phyloP scores from a whole-genome alignment of 2,113 vertebrate species.

The Puffinus mauretanicus region DNA sequence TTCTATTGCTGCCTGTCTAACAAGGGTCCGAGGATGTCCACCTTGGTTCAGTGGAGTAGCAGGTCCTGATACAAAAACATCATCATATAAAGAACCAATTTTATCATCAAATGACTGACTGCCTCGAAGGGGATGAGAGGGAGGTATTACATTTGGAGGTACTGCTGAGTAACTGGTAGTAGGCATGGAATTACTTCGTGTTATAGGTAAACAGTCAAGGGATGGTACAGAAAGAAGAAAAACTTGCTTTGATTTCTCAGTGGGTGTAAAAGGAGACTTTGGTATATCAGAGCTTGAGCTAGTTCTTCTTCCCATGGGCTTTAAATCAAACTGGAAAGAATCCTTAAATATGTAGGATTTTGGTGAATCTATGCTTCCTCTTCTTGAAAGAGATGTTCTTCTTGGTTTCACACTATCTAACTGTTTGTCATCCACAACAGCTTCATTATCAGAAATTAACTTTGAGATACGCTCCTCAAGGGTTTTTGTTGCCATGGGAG shows the following conservation, averaged over 20 bases:
- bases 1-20: constrained; percentile 92
- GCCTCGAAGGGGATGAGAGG: constrained; percentile 86
- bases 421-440: constrained; percentile 96
- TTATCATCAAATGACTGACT: constrained; percentile 98
- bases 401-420: constrained; percentile 98
- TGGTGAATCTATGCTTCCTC: constrained; percentile 97
- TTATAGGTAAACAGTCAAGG: constrained; percentile 96
- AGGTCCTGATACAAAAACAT: constrained; percentile 91
- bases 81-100: constrained; percentile 87
- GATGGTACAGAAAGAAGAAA: constrained; percentile 95
- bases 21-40: constrained; percentile 87
- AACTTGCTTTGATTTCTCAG: constrained; percentile 95
- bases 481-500: constrained; percentile 89
- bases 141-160: constrained; percentile 82
- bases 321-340: constrained; percentile 98
- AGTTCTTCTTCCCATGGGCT: constrained; percentile 91
- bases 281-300: constrained; percentile 98
- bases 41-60: constrained; percentile 81
- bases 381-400: constrained; percentile 93
- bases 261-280: constrained; percentile 97
- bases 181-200: constrained; percentile 98
- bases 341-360: constrained; percentile 99
- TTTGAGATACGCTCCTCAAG: constrained; percentile 96
- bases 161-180: constrained; percentile 90
- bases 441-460: constrained; percentile 96